Evolutionary conservation across 2,888 invertebrate species (phyloP).

Genomic region (Conops quadrifasciatus): DNA sequence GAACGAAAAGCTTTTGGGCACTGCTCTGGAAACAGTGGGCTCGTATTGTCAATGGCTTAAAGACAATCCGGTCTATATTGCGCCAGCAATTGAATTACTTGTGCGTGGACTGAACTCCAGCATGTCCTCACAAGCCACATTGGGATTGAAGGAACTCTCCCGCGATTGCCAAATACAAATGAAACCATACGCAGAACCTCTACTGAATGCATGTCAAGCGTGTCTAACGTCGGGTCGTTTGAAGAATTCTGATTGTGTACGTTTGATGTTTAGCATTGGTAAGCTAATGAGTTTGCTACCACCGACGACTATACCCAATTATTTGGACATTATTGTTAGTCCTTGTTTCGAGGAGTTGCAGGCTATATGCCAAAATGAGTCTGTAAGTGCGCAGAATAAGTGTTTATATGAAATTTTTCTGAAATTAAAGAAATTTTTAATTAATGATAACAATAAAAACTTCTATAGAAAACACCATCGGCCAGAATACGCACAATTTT

Average conservation of each 20-base stretch:
- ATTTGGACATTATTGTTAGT: slow-evolving; percentile 75
- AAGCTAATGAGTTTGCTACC: slow-evolving; percentile 76
- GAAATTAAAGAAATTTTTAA: not conserved
- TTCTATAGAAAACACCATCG: slow-evolving; percentile 65
- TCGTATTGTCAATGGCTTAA: slow-evolving; percentile 88
- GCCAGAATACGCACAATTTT: slow-evolving; percentile 69
- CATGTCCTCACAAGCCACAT: slow-evolving; percentile 81
- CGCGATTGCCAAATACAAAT: slow-evolving; percentile 81
- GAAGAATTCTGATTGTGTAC: slow-evolving; percentile 74
- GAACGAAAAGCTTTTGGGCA: slow-evolving; percentile 72
- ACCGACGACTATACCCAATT: slow-evolving; percentile 71
- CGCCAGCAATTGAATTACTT: slow-evolving; percentile 74
- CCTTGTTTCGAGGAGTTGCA: slow-evolving; percentile 73
- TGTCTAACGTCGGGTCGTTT: slow-evolving; percentile 69
- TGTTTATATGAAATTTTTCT: not conserved
- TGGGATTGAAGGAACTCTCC: slow-evolving; percentile 88
- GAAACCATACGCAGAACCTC: slow-evolving; percentile 77
- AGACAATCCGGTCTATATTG: slow-evolving; percentile 74
- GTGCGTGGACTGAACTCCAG: slow-evolving; percentile 73
- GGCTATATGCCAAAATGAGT: slow-evolving; percentile 66
- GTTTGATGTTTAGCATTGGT: slow-evolving; percentile 81
- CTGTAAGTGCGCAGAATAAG: slow-evolving; percentile 59
- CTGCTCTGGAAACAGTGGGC: slow-evolving; percentile 81
- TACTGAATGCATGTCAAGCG: slow-evolving; percentile 76
- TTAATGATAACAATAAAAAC: slow-evolving; percentile 43